These are phyloP conservation scores for Tangachromis dhanisi DNA, from an alignment of 2,113 vertebrate genomes.

Conservation along the genomic window DNA sequence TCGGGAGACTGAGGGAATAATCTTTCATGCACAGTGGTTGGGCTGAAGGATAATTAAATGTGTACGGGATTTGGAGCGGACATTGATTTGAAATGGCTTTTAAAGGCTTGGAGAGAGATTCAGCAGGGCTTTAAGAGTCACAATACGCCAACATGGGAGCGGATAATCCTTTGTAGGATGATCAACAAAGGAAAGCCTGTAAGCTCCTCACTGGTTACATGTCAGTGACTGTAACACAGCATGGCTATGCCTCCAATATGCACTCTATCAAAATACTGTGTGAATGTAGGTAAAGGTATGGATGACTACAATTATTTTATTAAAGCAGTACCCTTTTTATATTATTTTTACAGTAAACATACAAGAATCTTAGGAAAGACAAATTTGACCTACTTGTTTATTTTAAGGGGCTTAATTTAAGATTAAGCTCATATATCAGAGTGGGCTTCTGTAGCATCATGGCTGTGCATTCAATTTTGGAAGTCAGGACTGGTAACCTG, in stretches of 20 bases:
- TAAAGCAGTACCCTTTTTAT: neutral
- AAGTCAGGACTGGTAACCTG: neutral
- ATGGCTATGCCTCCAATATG: neutral
- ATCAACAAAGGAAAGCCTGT: slow-evolving; percentile 38
- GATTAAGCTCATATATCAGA: neutral
- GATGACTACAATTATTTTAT: neutral
- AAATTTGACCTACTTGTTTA: neutral
- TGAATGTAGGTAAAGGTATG: neutral
- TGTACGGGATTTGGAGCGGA: slow-evolving; percentile 6
- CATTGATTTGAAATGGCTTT: slow-evolving; percentile 25
- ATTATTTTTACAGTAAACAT: neutral
- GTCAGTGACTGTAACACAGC: slow-evolving; percentile 1
- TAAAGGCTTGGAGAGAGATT: neutral
- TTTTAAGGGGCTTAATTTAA: neutral
- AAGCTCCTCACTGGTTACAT: neutral
- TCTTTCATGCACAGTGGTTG: neutral
- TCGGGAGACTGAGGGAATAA: neutral
- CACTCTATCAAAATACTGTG: neutral
- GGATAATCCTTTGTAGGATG: slow-evolving; percentile 47
- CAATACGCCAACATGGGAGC: neutral
- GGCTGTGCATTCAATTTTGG: neutral
- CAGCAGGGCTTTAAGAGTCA: slow-evolving; percentile 10
- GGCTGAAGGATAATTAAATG: slow-evolving; percentile 25
- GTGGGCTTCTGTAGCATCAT: neutral
- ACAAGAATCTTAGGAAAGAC: neutral